These are phyloP conservation scores for Sphenodon punctatus DNA, from an alignment of 2,797 vertebrate genomes.

Conservation along the genomic window DNA sequence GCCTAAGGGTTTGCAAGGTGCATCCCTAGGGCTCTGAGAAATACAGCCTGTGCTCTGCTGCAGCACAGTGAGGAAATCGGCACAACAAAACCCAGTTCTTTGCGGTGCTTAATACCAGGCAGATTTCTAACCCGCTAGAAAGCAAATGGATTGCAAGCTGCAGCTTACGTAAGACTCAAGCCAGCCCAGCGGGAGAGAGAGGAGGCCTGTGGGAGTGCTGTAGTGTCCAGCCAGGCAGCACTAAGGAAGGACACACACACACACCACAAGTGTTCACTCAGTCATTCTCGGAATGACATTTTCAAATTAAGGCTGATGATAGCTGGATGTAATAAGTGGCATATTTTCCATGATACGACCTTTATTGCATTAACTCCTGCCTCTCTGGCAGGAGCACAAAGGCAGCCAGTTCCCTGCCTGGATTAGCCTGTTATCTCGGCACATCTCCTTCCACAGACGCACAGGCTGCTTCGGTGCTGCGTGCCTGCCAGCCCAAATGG, in stretches of 20 bases:
- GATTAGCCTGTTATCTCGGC: slow-evolving; percentile 32
- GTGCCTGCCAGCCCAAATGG: background rate
- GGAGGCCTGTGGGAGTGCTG: background rate
- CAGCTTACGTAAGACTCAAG: background rate
- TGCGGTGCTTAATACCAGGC: background rate
- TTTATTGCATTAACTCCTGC: slow-evolving; percentile 39
- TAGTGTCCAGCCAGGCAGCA: slow-evolving; percentile 5
- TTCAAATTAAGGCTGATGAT: slow-evolving; percentile 53
- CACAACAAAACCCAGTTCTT: background rate
- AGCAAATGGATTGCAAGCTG: background rate
- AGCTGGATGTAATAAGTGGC: slow-evolving; percentile 39
- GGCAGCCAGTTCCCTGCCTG: slow-evolving; percentile 15
- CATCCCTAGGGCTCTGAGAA: background rate
- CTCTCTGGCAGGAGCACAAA: slow-evolving; percentile 35
- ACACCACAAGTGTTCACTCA: slow-evolving; percentile 26
- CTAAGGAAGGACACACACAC: no score
- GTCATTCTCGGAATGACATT: slow-evolving; percentile 50
- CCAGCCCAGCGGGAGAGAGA: background rate
- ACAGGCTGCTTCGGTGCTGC: background rate
- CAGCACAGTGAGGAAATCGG: background rate
- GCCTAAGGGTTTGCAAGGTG: no score
- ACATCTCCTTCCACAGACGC: slow-evolving; percentile 3
- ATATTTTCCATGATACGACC: slow-evolving; percentile 16
- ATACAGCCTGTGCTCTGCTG: no score
- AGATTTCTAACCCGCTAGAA: background rate